Base-by-base conservation (phyloP, 2,888 invertebrate species). In the Blera fallax region DNA sequence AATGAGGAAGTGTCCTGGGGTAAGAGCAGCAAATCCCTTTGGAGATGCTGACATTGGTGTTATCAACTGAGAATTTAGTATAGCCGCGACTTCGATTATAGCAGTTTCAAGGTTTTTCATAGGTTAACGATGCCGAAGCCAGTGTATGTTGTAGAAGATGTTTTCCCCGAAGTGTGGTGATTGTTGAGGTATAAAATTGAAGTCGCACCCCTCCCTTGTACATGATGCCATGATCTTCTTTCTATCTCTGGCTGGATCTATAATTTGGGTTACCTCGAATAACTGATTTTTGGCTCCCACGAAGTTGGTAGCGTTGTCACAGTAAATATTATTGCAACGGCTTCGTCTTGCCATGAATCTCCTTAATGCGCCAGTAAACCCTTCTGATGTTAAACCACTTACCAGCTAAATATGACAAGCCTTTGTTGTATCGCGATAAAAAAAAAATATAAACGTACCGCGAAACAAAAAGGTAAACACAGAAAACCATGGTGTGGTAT, bases 1-100 rank as follows among this genome's bases (percentile, higher is more conserved):
- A 56, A 65, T 56, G 1, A 65, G 48, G n/a, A 64, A 54, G n/a
- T 64, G 64, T n/a, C 43, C 64, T 6, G 74, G 76, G 6, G 64
- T 74, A n/a, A 64, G 27, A 40, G 64, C 52, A 18, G 40, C 11
- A 7, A 48, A 10, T 14, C 64, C 67, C 34, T 52, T 48, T 48
- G 56, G 67, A 54, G 58, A 34, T 27, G 48, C 1, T 2, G 72
- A 72, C 10, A 45, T n/a, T 2, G 64, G 11, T 11, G 37, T 43
- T 34, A 74, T 52, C 2, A 54, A 43, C 11, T 64, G 21, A 1
- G 74, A 74, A n/a, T 54, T 74, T n/a, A 74, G 10, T 6, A 52
- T 45, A 7, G 40, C 40, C 29, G 40, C 64, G 14, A n/a, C n/a
- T n/a, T n/a, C n/a, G 5, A 54, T 16, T 10, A 32, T 10, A 3